Conservation (phyloP, 2,797 vertebrate species). For the Onychomys leucogaster region DNA sequence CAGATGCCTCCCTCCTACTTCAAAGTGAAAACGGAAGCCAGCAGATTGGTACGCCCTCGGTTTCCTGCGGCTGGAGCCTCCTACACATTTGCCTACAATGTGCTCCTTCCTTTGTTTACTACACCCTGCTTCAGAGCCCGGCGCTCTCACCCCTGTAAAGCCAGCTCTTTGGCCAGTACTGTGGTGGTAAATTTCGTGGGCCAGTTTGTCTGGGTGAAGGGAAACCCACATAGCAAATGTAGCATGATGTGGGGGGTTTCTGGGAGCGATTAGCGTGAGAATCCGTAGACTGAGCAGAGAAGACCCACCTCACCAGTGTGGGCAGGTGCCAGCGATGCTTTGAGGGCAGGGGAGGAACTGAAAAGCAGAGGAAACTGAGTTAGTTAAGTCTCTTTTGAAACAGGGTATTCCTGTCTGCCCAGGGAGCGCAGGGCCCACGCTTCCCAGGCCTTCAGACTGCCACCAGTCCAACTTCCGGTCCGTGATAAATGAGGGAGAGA, state of each 20-base stretch:
- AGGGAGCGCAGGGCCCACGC: neutral
- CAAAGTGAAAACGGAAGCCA: slow-evolving; percentile 36
- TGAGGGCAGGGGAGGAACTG: neutral
- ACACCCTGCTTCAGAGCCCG: neutral
- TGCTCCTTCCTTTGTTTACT: slow-evolving; percentile 37
- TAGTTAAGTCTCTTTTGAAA: neutral
- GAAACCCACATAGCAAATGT: neutral
- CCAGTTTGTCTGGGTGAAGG: neutral
- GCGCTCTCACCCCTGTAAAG: neutral
- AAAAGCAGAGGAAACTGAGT: neutral
- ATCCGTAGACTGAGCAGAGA: neutral
- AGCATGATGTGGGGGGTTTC: neutral
- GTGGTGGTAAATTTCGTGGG: neutral
- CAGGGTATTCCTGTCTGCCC: neutral
- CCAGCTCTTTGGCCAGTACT: slow-evolving; percentile 16
- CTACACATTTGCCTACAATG: neutral
- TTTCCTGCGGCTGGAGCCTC: neutral
- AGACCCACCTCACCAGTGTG: neutral
- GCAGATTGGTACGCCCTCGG: neutral
- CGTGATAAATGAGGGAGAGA: neutral
- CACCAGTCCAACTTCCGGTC: neutral
- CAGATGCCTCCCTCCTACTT: slow-evolving; percentile 37
- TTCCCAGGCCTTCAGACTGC: neutral
- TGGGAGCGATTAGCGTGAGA: neutral
- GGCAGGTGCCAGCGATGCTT: neutral